Evolutionary conservation across 2,113 vertebrate species (phyloP).

Genomic region (Gila orcuttii): DNA sequence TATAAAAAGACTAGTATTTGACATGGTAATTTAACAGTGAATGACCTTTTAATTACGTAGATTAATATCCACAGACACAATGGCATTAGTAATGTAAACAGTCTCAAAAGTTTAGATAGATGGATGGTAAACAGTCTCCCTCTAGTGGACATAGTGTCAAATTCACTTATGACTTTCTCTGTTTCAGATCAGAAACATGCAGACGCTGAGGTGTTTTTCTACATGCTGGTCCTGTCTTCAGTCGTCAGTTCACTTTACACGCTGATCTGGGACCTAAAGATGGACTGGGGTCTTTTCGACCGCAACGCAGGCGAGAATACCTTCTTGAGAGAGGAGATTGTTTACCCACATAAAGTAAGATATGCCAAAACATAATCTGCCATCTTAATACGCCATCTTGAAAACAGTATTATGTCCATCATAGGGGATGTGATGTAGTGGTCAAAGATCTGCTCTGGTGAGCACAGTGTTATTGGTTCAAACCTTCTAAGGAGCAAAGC

Average conservation of each 20-base stretch:
- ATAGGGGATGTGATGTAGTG: background rate
- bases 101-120: background rate
- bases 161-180: conserved; percentile 7
- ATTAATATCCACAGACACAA: background rate
- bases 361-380: background rate
- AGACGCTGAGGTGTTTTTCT: conserved; percentile 91
- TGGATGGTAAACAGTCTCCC: conserved; percentile 55
- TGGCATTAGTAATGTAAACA: background rate
- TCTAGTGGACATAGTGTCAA: conserved; percentile 64
- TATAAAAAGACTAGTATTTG: background rate
- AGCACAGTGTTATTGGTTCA: background rate
- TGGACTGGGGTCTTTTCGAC: conserved; percentile 99
- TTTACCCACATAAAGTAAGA: conserved; percentile 96
- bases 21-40: background rate
- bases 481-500: background rate
- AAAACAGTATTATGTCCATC: background rate
- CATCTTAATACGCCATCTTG: background rate
- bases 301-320: conserved; percentile 95
- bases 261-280: conserved; percentile 98
- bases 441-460: background rate
- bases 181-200: conserved; percentile 83
- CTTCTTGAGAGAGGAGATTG: conserved; percentile 97
- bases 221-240: conserved; percentile 91
- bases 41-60: background rate
- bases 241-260: conserved; percentile 94